phyloP scores from a whole-genome alignment of 2,888 invertebrate species.

The Euplagia quadripunctaria region DNA sequence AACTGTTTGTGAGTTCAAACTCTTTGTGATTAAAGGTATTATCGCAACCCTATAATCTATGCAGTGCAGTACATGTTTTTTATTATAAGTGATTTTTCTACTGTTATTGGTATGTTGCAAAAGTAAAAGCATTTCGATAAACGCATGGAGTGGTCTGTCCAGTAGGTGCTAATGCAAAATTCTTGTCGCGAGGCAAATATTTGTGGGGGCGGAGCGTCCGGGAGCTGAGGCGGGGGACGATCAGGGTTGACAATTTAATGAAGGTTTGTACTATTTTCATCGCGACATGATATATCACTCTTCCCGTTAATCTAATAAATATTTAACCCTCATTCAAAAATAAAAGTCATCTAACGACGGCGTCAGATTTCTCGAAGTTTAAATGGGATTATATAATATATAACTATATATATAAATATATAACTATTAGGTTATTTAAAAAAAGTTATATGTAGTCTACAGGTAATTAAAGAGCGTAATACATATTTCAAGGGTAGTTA shows the following conservation, averaged over 20 bases:
- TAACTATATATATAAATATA: too few species aligned
- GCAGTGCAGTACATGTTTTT: constrained; percentile 27
- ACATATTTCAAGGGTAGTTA: not conserved
- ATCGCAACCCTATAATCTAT: constrained; percentile 24
- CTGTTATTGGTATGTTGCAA: constrained; percentile 48
- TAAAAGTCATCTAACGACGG: not conserved
- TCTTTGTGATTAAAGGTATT: constrained; percentile 5
- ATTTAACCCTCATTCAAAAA: constrained; percentile 25
- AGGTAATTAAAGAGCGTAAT: not conserved
- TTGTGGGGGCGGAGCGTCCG: constrained; percentile 66
- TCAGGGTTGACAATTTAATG: constrained; percentile 52
- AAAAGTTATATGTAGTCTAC: too few species aligned
- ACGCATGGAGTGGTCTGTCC: constrained; percentile 59
- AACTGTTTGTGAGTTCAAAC: constrained; percentile 31
- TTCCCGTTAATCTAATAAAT: constrained; percentile 24
- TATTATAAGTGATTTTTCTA: constrained; percentile 48
- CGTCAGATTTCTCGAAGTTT: not conserved
- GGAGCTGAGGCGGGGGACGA: constrained; percentile 49
- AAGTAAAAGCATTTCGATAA: constrained; percentile 65
- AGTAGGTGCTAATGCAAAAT: constrained; percentile 78
- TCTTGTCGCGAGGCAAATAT: constrained; percentile 74
- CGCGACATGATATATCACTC: constrained; percentile 43
- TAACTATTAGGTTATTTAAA: too few species aligned
- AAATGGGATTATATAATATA: not conserved
- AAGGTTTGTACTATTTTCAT: constrained; percentile 35